phyloP scores from a whole-genome alignment of 2,888 invertebrate species.

The Andrena dorsata region DNA sequence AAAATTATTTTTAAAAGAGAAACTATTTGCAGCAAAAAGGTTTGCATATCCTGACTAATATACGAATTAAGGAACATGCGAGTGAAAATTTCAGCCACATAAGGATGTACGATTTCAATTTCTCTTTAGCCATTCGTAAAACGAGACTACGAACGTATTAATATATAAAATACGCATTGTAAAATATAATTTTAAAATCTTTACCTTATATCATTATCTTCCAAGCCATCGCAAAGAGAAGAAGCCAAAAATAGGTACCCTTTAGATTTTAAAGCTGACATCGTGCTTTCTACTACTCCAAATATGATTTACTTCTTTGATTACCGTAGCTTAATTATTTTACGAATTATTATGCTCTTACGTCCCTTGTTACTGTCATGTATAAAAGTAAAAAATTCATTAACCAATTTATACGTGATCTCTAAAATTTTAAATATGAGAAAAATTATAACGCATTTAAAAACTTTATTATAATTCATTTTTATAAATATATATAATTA shows the following conservation, averaged over 20 bases:
- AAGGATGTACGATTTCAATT: too few relatives aligned
- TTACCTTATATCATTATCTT: slow-evolving; percentile 88
- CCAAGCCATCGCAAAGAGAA: slow-evolving; percentile 88
- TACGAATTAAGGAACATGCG: too few relatives aligned
- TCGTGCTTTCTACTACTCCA: slow-evolving; percentile 15
- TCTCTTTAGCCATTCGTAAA: too few relatives aligned
- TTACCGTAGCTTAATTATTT: neutral
- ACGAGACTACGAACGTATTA: neutral
- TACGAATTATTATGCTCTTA: neutral
- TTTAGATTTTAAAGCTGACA: slow-evolving; percentile 76
- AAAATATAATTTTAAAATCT: neutral
- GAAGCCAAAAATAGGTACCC: slow-evolving; percentile 81
- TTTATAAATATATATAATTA: neutral
- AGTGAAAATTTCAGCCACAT: too few relatives aligned
- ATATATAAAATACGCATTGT: neutral
- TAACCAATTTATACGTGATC: neutral
- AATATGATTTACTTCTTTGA: neutral
- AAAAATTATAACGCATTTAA: neutral
- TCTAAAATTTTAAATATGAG: neutral
- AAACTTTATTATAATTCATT: neutral
- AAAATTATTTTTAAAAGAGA: too few relatives aligned
- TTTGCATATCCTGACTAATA: too few relatives aligned
- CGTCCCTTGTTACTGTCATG: neutral
- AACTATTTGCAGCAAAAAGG: too few relatives aligned
- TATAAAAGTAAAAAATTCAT: neutral